Conservation (phyloP, 2,888 invertebrate genomes). For the Crepidodera aurea region DNA sequence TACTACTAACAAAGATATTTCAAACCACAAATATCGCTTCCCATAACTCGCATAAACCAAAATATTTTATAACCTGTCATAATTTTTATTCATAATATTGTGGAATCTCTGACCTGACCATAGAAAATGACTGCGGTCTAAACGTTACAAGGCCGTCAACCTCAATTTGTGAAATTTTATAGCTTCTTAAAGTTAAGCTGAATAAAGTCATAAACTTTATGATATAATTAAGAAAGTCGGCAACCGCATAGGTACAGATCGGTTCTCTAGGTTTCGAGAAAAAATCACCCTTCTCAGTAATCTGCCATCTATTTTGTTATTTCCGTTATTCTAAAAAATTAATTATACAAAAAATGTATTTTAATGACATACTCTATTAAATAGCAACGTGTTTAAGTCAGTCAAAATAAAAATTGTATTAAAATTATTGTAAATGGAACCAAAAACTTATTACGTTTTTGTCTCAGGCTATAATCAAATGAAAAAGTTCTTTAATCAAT, state of each 20-base stretch:
- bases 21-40: conserved; percentile 6
- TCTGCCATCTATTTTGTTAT: background rate
- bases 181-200: conserved; percentile 28
- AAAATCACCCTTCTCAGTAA: conserved; percentile 18
- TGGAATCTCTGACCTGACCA: conserved; percentile 19
- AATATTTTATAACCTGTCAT: conserved; percentile 23
- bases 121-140: conserved; percentile 26
- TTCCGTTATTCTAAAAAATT: no score
- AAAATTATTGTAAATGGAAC: no score
- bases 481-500: no score
- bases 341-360: no score
- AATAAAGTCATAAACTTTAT: conserved; percentile 30
- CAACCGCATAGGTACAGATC: conserved; percentile 21
- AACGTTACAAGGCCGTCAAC: conserved; percentile 32
- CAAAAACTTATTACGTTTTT: no score
- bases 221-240: conserved; percentile 26
- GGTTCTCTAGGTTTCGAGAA: conserved; percentile 18
- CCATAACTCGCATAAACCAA: background rate
- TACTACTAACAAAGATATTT: background rate
- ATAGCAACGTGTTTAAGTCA: no score
- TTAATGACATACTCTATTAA: no score
- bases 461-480: no score
- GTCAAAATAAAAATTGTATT: no score
- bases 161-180: conserved; percentile 31
- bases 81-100: conserved; percentile 19